Evolutionary conservation across 2,888 invertebrate species (phyloP), one percentile per base, ranked within the genome.

Genomic region (Drosophila seclusa): DNA sequence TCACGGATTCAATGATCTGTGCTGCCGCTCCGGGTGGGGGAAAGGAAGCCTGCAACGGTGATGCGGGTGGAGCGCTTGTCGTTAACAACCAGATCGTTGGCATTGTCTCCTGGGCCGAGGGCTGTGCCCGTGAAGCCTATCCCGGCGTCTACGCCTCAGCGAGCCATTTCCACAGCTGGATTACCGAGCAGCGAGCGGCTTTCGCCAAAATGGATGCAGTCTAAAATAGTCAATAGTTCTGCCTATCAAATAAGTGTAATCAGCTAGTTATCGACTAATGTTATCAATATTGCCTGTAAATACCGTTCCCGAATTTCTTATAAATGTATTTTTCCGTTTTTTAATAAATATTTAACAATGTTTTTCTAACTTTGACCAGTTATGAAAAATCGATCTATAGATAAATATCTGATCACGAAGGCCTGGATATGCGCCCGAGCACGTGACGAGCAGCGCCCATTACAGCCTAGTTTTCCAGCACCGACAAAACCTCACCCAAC

Each of bases 71-170:
- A n/a, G 89, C 91, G 10, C 54, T 91, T 70, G 75, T 84, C 0
- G 72, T 77, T 0, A 31, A 78, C 42, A 59, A 68, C 1, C 24
- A 74, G 42, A 61, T 89, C 11, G 57, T 78, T 2, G 91, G 91
- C 6, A 62, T 91, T 27, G 91, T 91, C 0, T 90, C 91, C n/a
- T 91, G 83, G 84, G 91, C 91, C 40, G 58, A 67, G 34, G 91
- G 91, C 2, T 91, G 91, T 63, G 91, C 80, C 0, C 77, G 80
- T 8, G 21, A 75, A 21, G 73, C 62, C 0, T 85, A 68, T 72
- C 90, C 91, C 0, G 84, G 90, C 13, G 91, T 91, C 5, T 91
- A 90, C 52, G 49, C 91, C 0, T 68, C 78, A 49, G 89, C 88
- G 16, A 70, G 76, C 0, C 34, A 77, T 32, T 80, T 83, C 2